These are phyloP conservation scores for Drosophila yakuba DNA, from an alignment of 1,140 invertebrate species.

Conservation along the genomic window DNA sequence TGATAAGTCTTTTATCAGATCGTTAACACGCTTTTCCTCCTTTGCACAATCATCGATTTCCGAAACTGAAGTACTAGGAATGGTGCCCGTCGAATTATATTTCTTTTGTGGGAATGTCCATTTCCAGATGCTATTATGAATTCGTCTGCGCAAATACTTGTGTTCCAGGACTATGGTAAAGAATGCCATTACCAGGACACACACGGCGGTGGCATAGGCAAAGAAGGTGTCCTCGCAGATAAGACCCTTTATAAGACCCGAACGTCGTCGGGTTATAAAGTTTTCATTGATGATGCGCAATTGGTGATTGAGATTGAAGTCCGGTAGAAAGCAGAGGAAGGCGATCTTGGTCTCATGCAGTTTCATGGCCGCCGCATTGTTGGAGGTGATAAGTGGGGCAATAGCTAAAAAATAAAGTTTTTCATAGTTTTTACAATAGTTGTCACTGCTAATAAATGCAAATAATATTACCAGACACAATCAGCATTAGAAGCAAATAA, in stretches of 20 bases:
- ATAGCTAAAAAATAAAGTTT: conserved; percentile 60
- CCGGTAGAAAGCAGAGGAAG: conserved; percentile 71
- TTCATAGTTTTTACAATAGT: not conserved
- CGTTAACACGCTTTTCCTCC: conserved; percentile 45
- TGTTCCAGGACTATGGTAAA: conserved; percentile 70
- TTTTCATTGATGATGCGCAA: conserved; percentile 78
- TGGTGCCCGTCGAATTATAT: conserved; percentile 2
- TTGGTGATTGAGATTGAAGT: conserved; percentile 83
- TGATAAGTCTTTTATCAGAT: conserved; percentile 22
- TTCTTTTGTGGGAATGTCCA: conserved; percentile 10
- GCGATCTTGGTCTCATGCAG: conserved; percentile 64
- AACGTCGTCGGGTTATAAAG: conserved; percentile 48
- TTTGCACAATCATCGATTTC: conserved; percentile 45
- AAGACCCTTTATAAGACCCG: conserved; percentile 2
- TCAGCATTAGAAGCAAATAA: conserved; percentile 76
- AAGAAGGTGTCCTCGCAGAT: conserved; percentile 55
- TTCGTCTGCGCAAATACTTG: conserved; percentile 52
- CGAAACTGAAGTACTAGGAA: not conserved
- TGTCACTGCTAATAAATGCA: not conserved
- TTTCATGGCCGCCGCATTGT: conserved; percentile 63
- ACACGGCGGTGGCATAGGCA: conserved; percentile 52
- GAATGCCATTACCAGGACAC: conserved; percentile 52
- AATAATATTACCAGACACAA: conserved; percentile 64
- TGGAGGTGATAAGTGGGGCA: conserved; percentile 72
- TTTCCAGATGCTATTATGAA: conserved; percentile 11